A percentile compares a stretch with the other conserved stretches of the same genome.
These are phyloP conservation scores for Typhlichthys eigenmanni DNA, from an alignment of 2,797 vertebrate species.

Conservation along the genomic window DNA sequence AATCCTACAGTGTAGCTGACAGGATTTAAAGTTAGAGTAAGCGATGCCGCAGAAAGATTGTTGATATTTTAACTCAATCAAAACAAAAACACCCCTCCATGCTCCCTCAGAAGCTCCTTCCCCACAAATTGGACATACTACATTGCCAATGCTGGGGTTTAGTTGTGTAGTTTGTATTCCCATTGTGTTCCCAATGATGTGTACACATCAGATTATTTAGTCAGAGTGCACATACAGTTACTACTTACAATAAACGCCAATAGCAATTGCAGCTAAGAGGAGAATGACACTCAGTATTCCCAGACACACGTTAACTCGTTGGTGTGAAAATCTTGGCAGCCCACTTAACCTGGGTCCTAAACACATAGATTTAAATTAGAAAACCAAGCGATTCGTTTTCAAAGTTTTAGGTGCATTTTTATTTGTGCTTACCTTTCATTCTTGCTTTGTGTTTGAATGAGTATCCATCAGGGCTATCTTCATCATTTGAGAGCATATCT, in stretches of 20 bases:
- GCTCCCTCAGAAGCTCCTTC: no score
- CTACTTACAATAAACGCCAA: constrained; percentile 58
- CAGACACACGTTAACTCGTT: constrained; percentile 31
- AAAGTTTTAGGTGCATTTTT: neutral
- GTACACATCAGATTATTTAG: no score
- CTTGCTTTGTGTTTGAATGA: neutral
- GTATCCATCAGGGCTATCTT: constrained; percentile 1
- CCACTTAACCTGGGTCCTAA: constrained; percentile 35
- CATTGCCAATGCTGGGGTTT: no score
- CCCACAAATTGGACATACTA: no score
- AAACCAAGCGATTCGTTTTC: neutral
- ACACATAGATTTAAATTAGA: constrained; percentile 26
- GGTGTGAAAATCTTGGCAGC: constrained; percentile 28
- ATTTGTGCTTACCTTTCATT: constrained; percentile 17
- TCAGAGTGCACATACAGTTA: no score
- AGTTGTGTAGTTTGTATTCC: no score
- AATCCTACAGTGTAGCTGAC: no score
- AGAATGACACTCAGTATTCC: constrained; percentile 51
- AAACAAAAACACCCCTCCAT: no score
- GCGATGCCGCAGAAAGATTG: no score
- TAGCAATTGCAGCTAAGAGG: constrained; percentile 41
- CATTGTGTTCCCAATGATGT: no score
- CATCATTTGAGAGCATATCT: constrained; percentile 31
- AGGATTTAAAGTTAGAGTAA: no score
- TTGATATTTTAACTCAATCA: no score